Base-by-base conservation (phyloP, 1,140 invertebrate genomes). In the Pogonognathellus flavescens region DNA sequence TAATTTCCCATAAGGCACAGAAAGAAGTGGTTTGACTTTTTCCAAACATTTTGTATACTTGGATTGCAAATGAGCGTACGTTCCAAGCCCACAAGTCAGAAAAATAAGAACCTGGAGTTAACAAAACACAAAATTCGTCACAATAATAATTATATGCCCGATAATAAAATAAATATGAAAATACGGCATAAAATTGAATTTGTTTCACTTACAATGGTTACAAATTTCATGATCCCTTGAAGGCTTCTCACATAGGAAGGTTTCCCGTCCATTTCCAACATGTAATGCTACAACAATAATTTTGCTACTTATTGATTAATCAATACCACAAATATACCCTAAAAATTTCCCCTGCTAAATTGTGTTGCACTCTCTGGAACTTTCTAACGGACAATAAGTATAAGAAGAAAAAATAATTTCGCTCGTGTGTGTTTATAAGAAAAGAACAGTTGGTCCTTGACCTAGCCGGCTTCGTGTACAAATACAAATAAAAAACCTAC, bases 151-250 rank as follows among this genome's bases (percentile, higher is more conserved):
- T 11, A 25, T 22, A 13, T 13, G 3, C 20, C 0, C 7, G 22
- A 10, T 70, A 70, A 11, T 31, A 31, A 9, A 4, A 14, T 3
- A 70, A 11, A 10, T 41, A 5, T 31, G 10, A 25, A 31, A 31
- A 31, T 16, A 3, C 31, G 6, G 6, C 2, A 41, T 6, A 41
- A 41, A 41, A 41, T 41, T 3, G 31, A 41, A 41, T n/a, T 9
- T 66, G 20, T 70, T 41, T 41, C 10, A 70, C 66, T 70, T 70
- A 70, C 66, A 70, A 70, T 70, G 10, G 66, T 31, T 14, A 70
- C 66, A 11, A 70, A 70, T 70, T 70, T 70, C 66, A 70, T 70
- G 3, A 14, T 41, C 31, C 66, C 66, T 70, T 70, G 66, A 22
- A 70, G 10, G 25, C 20, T 25, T 70, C 66, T 22, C 31, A 31